Evolutionary conservation across 2,888 invertebrate species (phyloP), one percentile per base, ranked within the genome.

Genomic region (Melanchra persicariae): DNA sequence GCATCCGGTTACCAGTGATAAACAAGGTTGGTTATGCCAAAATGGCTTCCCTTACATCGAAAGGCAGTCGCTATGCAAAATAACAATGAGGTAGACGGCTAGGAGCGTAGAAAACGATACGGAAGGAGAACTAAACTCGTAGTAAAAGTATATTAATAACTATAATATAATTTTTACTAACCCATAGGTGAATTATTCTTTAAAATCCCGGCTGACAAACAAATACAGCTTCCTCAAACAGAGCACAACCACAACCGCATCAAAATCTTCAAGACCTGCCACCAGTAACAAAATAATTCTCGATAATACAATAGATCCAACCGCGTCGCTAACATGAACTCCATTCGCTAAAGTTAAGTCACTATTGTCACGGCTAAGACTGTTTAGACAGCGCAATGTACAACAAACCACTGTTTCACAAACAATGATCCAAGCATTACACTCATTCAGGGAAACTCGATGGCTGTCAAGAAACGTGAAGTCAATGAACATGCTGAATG

Each of bases 381-480:
- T 90, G 91, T 93, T 92, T 91, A 86, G 87, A 90, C 88, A 87
- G 81, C 69, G 85, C 81, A 83, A 89, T 87, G 86, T 88, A 88
- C 91, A 92, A 92, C 91, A 92, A 77, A 91, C 88, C 85, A 88
- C 89, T 88, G 87, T 93, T 94, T 92, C 91, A 91, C 90, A 93
- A 94, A 93, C 94, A 94, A 91, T 84, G 75, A 78, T 70, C 81
- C 79, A 76, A 74, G 85, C 88, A 85, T 89, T 88, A 88, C 84
- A 88, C 81, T 81, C 85, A 83, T 92, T 93, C 92, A 88, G 82
- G 87, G 91, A 93, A 93, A 87, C 70, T 71, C 71, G 77, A 55
- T 77, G 60, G 71, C 77, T 76, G 79, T 69, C 59, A 15, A 74
- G 74, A 81, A 86, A 85, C 86, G 72, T 86, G 63, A 77, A 79